phyloP scores from a whole-genome alignment of 1,140 invertebrate genomes.

The Cataglyphis hispanica region DNA sequence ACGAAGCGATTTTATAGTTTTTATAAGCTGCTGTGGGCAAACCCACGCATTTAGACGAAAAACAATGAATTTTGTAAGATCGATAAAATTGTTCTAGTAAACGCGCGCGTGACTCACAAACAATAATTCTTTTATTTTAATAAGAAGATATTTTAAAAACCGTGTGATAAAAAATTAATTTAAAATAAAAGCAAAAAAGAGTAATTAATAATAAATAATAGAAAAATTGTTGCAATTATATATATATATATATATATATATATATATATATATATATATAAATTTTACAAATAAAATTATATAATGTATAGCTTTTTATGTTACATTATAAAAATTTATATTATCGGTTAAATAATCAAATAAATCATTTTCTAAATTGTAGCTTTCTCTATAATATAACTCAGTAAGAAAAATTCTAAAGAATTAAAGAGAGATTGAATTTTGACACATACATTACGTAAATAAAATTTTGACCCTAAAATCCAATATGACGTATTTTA shows the following conservation, averaged over 20 bases:
- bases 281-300: background rate
- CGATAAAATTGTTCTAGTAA: background rate
- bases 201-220: background rate
- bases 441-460: background rate
- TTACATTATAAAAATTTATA: slow-evolving; percentile 3
- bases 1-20: slow-evolving; percentile 1
- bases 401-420: slow-evolving; percentile 2
- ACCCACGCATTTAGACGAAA: background rate
- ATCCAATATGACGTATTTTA: background rate
- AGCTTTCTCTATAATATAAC: background rate
- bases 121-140: background rate
- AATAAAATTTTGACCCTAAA: background rate
- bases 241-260: slow-evolving; percentile 1
- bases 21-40: background rate
- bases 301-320: slow-evolving; percentile 1
- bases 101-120: background rate
- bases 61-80: background rate
- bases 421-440: background rate
- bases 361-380: background rate
- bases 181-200: background rate
- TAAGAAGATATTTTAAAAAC: background rate
- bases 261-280: slow-evolving; percentile 1
- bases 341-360: background rate
- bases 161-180: background rate
- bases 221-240: background rate